Evolutionary conservation across 2,888 invertebrate genomes (phyloP), one percentile per base, ranked within the genome.

Genomic region (Acronicta aceris): DNA sequence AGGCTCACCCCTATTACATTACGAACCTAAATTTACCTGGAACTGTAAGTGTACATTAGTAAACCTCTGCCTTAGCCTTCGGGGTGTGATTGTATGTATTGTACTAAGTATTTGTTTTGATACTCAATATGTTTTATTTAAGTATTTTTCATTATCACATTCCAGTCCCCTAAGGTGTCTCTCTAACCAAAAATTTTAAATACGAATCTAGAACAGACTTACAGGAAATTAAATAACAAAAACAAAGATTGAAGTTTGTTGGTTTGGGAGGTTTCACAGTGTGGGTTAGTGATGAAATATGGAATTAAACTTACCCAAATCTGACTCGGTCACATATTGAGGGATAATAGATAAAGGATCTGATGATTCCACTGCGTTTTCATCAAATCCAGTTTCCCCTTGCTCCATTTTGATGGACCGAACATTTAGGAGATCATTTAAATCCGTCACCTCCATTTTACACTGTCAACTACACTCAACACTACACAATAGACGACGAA

Each of bases 271-370:
- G 15, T 13, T 13, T 13, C 2, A 21, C 21, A 33, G n/a, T 9
- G n/a, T 10, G 10, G 46, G 15, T 47, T 16, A 15, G 13, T 10
- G 12, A 13, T 17, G 21, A 4, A 65, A 15, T 40, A 33, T 6
- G 10, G 27, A 41, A 43, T 4, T 13, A 8, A n/a, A 75, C 87
- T 81, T 82, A 95, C 95, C 93, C 59, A 95, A 83, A 75, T 95
- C 95, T 1, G 90, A 86, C 63, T 95, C 95, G 0, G 91, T 89
- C 5, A 94, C 95, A 64, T 94, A 95, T 59, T 95, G 93, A 2
- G 92, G 90, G 36, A 95, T 89, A n/a, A 93, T 86, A 9, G 93
- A 86, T 45, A 92, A 58, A 5, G 90, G 83, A 76, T 93, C 92
- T 0, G 87, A 72, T 3, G 83, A 70, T 63, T 90, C 93, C 0